A percentile compares a stretch with the other conserved stretches of the same genome.
phyloP scores from a whole-genome alignment of 2,888 invertebrate species.

The Drosophila kanekoi region DNA sequence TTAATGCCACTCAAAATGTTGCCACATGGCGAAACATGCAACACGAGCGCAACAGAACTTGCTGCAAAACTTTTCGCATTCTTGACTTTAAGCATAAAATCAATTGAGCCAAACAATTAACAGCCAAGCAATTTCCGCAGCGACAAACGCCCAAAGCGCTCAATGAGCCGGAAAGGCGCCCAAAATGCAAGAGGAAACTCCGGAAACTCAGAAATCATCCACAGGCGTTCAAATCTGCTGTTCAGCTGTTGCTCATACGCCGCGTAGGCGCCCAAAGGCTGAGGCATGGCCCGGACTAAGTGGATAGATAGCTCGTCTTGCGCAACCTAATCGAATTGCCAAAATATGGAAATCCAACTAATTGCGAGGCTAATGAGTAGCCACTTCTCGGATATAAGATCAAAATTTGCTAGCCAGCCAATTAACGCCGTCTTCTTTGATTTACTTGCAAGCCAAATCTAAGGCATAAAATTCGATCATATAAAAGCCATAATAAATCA shows the following conservation, averaged over 20 bases:
- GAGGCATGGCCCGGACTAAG: slow-evolving; percentile 1
- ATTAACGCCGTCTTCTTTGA: slow-evolving; percentile 38
- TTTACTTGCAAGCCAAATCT: slow-evolving; percentile 28
- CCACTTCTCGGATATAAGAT: slow-evolving; percentile 30
- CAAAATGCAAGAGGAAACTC: neutral
- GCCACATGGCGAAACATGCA: slow-evolving; percentile 33
- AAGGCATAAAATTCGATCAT: slow-evolving; percentile 15
- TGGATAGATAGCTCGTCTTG: slow-evolving; percentile 10
- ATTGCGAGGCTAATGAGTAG: slow-evolving; percentile 37
- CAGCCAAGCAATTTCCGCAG: slow-evolving; percentile 70
- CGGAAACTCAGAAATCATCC: slow-evolving; percentile 32
- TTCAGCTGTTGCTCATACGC: slow-evolving; percentile 59
- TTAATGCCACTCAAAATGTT: slow-evolving; percentile 43
- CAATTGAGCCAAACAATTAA: slow-evolving; percentile 74
- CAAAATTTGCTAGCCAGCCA: slow-evolving; percentile 37
- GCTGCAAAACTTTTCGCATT: slow-evolving; percentile 49
- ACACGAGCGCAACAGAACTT: slow-evolving; percentile 28
- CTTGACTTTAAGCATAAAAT: slow-evolving; percentile 65
- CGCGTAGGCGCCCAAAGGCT: slow-evolving; percentile 19
- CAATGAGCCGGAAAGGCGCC: slow-evolving; percentile 61
- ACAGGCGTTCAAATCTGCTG: slow-evolving; percentile 33
- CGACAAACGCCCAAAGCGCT: slow-evolving; percentile 56
- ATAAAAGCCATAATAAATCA: slow-evolving; percentile 63
- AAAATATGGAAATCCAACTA: slow-evolving; percentile 28
- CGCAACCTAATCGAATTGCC: slow-evolving; percentile 34